phyloP scores from a whole-genome alignment of 1,140 invertebrate genomes.

The Cyclargus thomasi region DNA sequence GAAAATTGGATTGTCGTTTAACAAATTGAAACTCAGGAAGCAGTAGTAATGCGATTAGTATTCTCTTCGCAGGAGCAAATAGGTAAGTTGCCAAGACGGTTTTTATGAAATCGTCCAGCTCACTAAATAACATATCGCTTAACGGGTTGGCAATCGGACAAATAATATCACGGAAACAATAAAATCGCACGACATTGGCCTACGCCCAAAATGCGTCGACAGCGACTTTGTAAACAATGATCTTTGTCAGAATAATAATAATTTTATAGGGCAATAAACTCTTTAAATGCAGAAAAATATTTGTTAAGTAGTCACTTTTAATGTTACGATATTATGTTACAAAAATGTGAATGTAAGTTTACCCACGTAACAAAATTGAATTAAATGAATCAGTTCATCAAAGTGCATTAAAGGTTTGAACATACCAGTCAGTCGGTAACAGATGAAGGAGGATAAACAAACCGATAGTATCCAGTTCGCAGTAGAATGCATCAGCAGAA shows the following conservation, averaged over 20 bases:
- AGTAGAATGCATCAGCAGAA: background rate
- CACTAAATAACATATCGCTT: slow-evolving; percentile 14
- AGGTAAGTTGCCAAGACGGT: slow-evolving; percentile 4
- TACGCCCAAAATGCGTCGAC: slow-evolving; percentile 31
- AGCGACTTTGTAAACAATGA: slow-evolving; percentile 33
- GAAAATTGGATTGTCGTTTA: background rate
- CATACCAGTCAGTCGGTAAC: background rate
- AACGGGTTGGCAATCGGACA: slow-evolving; percentile 33
- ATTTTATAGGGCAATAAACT: slow-evolving; percentile 5
- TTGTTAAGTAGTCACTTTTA: background rate
- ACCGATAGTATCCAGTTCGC: background rate
- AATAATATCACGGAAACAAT: slow-evolving; percentile 35
- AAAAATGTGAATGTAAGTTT: background rate
- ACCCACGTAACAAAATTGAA: background rate
- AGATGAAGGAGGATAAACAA: background rate
- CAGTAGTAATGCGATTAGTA: slow-evolving; percentile 1
- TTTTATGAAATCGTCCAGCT: slow-evolving; percentile 8
- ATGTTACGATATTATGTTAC: background rate
- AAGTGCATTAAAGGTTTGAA: background rate
- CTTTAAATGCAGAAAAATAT: background rate
- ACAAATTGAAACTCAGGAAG: background rate
- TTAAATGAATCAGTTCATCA: background rate
- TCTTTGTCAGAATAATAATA: slow-evolving; percentile 12
- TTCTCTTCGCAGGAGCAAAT: background rate
- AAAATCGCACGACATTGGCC: slow-evolving; percentile 33